Conservation (phyloP, 2,797 vertebrate genomes). For the Crenuchus spilurus region DNA sequence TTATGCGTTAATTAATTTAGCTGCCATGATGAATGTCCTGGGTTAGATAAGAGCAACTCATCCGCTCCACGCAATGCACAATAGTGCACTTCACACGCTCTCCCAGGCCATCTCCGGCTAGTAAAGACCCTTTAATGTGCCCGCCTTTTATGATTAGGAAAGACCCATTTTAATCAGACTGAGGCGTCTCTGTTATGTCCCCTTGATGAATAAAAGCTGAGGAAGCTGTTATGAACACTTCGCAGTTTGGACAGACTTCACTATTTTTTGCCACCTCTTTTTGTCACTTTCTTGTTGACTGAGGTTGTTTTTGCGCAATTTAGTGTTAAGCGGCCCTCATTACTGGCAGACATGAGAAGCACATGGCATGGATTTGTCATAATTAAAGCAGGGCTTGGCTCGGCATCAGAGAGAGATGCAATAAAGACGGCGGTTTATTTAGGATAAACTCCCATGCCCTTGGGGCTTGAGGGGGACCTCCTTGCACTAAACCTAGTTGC, state of each 20-base stretch:
- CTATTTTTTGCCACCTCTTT: background rate
- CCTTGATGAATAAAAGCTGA: constrained; percentile 55
- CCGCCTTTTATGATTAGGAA: constrained; percentile 38
- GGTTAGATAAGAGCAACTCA: constrained; percentile 72
- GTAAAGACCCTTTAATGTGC: constrained; percentile 60
- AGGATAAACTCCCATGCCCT: constrained; percentile 74
- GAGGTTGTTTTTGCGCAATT: constrained; percentile 64
- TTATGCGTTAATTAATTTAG: constrained; percentile 81
- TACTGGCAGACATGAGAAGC: constrained; percentile 71
- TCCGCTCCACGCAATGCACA: constrained; percentile 53
- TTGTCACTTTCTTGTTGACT: constrained; percentile 35
- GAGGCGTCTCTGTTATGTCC: constrained; percentile 40
- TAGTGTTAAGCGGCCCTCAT: constrained; percentile 66
- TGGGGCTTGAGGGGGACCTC: constrained; percentile 65
- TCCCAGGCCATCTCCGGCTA: constrained; percentile 34
- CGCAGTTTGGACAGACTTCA: background rate
- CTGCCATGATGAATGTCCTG: constrained; percentile 78
- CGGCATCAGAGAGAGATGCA: constrained; percentile 71
- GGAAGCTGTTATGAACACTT: constrained; percentile 22
- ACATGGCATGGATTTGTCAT: constrained; percentile 77
- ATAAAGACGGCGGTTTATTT: constrained; percentile 78
- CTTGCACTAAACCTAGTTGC: constrained; percentile 76
- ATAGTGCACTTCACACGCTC: constrained; percentile 32
- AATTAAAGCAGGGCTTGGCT: constrained; percentile 79
- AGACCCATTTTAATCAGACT: constrained; percentile 55